Evolutionary conservation across 2,113 vertebrate genomes (phyloP), one percentile per base, ranked within the genome.

Genomic region (Brachyistius frenatus): DNA sequence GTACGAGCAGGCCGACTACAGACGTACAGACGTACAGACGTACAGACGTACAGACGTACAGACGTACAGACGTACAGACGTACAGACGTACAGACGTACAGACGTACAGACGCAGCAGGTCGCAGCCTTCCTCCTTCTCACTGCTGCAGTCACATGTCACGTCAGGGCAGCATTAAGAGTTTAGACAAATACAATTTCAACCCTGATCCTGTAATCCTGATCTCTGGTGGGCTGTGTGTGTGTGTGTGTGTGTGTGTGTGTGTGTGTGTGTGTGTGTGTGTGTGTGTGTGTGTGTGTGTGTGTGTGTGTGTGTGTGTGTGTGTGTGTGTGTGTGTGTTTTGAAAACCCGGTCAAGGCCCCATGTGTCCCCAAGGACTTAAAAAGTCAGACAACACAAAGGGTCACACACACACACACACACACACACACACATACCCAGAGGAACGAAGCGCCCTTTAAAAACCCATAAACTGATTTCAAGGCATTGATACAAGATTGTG

Each of bases 181-280:
- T 86, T 67, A 82, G 58, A 81, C 74, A 87, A 85, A 91, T 65
- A 81, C 73, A 84, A 77, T 87, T 82, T 86, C 81, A 78, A 63
- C 72, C 70, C 69, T 81, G 75, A 91, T 77, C 75, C 75, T 23
- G 35, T 86, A 78, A 90, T 84, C 83, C 73, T 78, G 64, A 75
- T 82, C 72, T 67, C 66, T 71, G 62, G 0, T 66, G 57, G 50
- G 5, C 14, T 44, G n/a, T 52, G 41, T 76, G 62, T 36, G 30
- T 57, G 64, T 67, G 79, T 23, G 60, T 36, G 60, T 53, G 66
- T 46, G 66, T 49, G 54, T 62, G 58, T 66, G 0, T 52, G 39
- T 63, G 9, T 31, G 33, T 56, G 47, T 66, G 63, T 56, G 13
- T 11, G 41, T 61, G 36, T 16, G 14, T 30, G 66, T 46, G 66